phyloP scores from a whole-genome alignment of 2,888 invertebrate genomes.

The Leptinotarsa rubiginosa region DNA sequence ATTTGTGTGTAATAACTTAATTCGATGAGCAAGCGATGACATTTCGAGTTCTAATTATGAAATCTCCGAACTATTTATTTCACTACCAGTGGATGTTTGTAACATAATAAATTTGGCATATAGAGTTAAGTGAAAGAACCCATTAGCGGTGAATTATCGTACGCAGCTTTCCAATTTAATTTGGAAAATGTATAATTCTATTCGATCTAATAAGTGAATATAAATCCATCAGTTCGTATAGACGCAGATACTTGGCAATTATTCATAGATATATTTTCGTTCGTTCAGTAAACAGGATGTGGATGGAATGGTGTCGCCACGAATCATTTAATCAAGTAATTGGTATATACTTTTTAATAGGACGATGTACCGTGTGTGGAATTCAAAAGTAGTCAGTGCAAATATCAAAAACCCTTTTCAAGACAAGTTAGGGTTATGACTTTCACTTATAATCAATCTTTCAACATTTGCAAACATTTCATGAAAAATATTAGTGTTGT shows the following conservation, averaged over 20 bases:
- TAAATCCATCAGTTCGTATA: conserved; percentile 45
- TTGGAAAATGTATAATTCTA: conserved; percentile 49
- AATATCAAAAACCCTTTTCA: too few relatives aligned
- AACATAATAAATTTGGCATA: conserved; percentile 45
- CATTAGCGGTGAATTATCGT: conserved; percentile 52
- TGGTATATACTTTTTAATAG: not conserved
- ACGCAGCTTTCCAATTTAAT: conserved; percentile 51
- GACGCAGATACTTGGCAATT: conserved; percentile 17
- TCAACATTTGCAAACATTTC: too few relatives aligned
- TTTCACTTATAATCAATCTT: too few relatives aligned
- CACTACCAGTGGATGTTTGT: conserved; percentile 24
- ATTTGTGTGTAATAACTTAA: conserved; percentile 1
- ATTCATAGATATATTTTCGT: conserved; percentile 3
- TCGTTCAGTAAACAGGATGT: conserved; percentile 10
- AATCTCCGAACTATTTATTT: conserved; percentile 23
- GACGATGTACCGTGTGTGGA: too few relatives aligned
- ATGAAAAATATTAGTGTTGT: too few relatives aligned
- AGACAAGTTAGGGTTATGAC: too few relatives aligned
- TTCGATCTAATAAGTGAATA: conserved; percentile 52
- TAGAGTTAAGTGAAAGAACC: conserved; percentile 47
- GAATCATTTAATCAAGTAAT: not conserved
- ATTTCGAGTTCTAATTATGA: conserved; percentile 20
- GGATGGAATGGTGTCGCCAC: not conserved
- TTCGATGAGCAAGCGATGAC: not conserved
- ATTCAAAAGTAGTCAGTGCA: too few relatives aligned